Percentiles rank a stretch among this genome's conserved stretches.
phyloP scores from a whole-genome alignment of 2,797 vertebrate genomes.

The Anniella stebbinsi region DNA sequence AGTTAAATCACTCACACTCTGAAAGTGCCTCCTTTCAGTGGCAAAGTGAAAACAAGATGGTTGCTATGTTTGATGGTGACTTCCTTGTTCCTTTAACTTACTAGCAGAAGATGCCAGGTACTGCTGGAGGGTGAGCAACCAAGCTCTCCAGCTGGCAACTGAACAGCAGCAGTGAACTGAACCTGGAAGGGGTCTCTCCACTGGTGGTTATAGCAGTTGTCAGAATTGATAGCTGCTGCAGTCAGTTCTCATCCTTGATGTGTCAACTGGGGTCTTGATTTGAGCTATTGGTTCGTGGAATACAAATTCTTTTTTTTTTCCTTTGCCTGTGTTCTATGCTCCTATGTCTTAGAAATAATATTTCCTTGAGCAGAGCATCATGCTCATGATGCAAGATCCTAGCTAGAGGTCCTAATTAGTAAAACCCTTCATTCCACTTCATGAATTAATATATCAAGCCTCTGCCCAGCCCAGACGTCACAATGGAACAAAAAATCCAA shows the following conservation, averaged over 20 bases:
- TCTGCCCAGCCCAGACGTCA: background rate
- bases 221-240: background rate
- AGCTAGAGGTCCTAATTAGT: too few relatives aligned
- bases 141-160: background rate
- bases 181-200: background rate
- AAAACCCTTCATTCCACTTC: background rate
- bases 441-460: background rate
- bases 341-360: background rate
- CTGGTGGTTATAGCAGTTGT: background rate
- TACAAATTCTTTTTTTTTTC: background rate
- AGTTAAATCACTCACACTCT: too few relatives aligned
- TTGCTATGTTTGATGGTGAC: background rate
- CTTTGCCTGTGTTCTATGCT: background rate
- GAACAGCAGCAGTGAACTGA: background rate
- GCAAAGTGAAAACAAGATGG: background rate
- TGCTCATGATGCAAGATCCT: background rate
- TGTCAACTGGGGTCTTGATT: background rate
- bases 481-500: background rate
- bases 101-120: background rate
- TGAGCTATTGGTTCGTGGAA: background rate
- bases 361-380: background rate
- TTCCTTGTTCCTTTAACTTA: background rate
- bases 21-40: background rate
- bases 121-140: background rate
- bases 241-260: background rate